phyloP scores from a whole-genome alignment of 2,113 vertebrate species.

The Cyanoderma ruficeps region DNA sequence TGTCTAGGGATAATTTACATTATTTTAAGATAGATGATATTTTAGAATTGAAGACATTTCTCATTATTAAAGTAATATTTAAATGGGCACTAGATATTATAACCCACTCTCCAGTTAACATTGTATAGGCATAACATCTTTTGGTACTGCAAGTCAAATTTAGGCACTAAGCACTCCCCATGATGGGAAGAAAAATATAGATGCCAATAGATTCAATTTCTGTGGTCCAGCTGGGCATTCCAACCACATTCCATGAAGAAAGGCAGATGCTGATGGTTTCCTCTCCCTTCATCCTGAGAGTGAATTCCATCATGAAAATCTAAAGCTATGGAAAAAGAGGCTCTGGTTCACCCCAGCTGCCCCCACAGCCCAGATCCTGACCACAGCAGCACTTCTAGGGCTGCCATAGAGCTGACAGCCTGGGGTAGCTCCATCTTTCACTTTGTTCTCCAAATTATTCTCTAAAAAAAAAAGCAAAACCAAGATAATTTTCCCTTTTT shows the following conservation, averaged over 20 bases:
- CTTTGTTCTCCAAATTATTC: background rate
- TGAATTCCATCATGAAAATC: background rate
- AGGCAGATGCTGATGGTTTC: background rate
- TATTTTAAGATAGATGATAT: background rate
- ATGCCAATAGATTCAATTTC: background rate
- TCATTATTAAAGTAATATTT: background rate
- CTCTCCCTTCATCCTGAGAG: background rate
- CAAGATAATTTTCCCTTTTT: background rate
- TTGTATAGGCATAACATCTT: background rate
- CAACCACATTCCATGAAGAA: background rate
- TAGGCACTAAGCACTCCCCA: background rate
- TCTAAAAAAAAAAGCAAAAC: background rate
- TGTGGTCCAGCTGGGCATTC: background rate
- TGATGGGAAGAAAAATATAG: background rate
- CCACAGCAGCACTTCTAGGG: accelerated
- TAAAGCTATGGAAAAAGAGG: background rate
- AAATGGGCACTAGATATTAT: background rate
- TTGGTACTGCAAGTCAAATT: background rate
- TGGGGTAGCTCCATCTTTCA: background rate
- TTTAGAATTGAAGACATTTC: background rate
- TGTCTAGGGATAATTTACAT: background rate
- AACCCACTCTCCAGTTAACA: background rate
- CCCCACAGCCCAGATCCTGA: background rate
- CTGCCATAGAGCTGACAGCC: background rate
- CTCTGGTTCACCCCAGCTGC: background rate